Evolutionary conservation across 2,113 vertebrate genomes (phyloP).

Genomic region (Dryoscopus gambensis): DNA sequence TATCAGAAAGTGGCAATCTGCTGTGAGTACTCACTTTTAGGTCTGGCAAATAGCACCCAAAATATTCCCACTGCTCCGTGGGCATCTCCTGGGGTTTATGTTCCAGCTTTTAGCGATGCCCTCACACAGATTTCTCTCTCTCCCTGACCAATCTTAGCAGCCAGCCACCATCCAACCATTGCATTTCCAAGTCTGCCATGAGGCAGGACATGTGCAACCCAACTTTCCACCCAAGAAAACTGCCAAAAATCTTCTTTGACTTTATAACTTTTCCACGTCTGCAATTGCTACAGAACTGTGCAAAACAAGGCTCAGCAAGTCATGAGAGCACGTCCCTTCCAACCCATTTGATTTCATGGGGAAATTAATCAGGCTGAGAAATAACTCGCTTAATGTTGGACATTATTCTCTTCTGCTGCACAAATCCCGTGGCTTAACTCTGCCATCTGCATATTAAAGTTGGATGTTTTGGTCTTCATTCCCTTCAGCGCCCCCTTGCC

Average conservation of each 20-base stretch:
- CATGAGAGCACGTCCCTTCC: neutral
- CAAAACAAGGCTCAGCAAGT: neutral
- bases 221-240: neutral
- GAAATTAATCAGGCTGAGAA: neutral
- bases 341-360: neutral
- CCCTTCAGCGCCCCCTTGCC: neutral
- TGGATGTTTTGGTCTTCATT: neutral
- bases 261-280: neutral
- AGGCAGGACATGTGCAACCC: rapidly evolving
- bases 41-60: neutral
- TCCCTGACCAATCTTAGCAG: neutral
- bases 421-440: neutral
- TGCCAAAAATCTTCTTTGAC: neutral
- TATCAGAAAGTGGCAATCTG: neutral
- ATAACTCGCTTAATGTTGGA: neutral
- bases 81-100: neutral
- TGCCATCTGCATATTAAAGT: neutral
- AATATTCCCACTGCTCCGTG: rapidly evolving
- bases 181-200: neutral
- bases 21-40: neutral
- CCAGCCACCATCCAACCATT: neutral
- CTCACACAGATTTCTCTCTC: neutral
- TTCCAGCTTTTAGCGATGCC: neutral
- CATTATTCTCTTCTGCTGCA: slow-evolving; percentile 16
- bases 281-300: neutral